Evolutionary conservation across 2,888 invertebrate species (phyloP).

Genomic region (Thalpophila matura): DNA sequence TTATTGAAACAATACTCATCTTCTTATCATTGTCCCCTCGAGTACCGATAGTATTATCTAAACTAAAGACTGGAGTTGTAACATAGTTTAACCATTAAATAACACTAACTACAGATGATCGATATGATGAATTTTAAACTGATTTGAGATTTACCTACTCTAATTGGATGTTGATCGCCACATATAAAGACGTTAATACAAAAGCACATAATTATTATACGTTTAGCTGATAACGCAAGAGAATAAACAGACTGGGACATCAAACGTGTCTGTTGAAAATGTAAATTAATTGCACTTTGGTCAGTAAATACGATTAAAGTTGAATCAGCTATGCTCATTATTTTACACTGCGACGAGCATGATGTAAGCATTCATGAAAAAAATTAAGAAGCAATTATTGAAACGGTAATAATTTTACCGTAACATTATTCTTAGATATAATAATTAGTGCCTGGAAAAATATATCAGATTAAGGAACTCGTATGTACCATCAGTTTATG

Average conservation of each 20-base stretch:
- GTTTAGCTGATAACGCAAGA: not conserved
- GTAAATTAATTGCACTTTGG: conserved; percentile 38
- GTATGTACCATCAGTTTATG: too few relatives aligned
- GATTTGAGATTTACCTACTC: not conserved
- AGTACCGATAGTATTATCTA: conserved; percentile 47
- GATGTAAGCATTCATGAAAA: conserved; percentile 73
- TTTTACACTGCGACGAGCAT: conserved; percentile 53
- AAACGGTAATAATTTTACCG: conserved; percentile 60
- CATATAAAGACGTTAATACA: too few relatives aligned
- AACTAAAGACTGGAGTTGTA: conserved; percentile 27
- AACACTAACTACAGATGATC: not conserved
- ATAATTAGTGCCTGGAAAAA: not conserved
- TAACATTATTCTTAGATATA: conserved; percentile 23
- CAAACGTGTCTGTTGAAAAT: conserved; percentile 10
- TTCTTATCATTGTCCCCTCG: conserved; percentile 29
- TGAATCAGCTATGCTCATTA: conserved; percentile 61
- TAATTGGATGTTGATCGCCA: not conserved
- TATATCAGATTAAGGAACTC: not conserved
- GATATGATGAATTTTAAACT: not conserved
- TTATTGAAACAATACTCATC: conserved; percentile 54
- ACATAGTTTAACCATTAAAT: conserved; percentile 33
- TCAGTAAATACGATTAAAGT: conserved; percentile 51
- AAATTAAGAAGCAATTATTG: conserved; percentile 72
- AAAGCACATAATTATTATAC: too few relatives aligned
- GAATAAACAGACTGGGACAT: conserved; percentile 1